Conservation (phyloP, 2,113 vertebrate species). For the Pseudopodoces humilis region DNA sequence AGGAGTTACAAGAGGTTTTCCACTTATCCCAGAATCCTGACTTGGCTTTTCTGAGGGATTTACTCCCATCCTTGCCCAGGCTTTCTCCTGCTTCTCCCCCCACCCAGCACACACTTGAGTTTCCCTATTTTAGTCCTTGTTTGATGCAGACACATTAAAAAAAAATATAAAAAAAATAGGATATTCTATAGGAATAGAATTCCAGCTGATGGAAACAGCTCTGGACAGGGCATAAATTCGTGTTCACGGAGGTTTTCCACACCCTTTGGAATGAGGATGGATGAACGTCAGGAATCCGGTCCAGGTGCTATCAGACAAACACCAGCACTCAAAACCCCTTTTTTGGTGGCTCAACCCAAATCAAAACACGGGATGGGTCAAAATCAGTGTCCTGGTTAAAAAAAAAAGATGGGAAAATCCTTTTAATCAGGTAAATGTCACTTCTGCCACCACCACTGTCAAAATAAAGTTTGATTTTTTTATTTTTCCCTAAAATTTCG, state of each 20-base stretch:
- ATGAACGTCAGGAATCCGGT: background rate
- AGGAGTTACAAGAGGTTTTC: background rate
- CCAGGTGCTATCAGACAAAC: background rate
- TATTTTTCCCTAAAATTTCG: background rate
- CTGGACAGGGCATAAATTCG: background rate
- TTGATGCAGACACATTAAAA: background rate
- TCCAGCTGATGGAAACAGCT: background rate
- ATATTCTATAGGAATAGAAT: background rate
- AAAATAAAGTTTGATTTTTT: background rate
- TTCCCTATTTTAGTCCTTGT: background rate
- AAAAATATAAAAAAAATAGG: background rate
- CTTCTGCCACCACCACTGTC: background rate
- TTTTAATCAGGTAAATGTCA: background rate
- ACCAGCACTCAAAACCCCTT: background rate
- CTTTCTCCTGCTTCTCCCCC: background rate
- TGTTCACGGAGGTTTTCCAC: background rate
- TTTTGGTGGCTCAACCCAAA: background rate
- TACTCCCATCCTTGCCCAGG: rapidly evolving
- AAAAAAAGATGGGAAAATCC: background rate
- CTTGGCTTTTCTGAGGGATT: background rate
- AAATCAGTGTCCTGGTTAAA: background rate
- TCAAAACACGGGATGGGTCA: background rate
- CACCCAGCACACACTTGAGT: rapidly evolving
- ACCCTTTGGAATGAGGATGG: background rate
- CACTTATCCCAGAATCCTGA: background rate